phyloP scores from a whole-genome alignment of 2,888 invertebrate genomes.

The Empis livida region DNA sequence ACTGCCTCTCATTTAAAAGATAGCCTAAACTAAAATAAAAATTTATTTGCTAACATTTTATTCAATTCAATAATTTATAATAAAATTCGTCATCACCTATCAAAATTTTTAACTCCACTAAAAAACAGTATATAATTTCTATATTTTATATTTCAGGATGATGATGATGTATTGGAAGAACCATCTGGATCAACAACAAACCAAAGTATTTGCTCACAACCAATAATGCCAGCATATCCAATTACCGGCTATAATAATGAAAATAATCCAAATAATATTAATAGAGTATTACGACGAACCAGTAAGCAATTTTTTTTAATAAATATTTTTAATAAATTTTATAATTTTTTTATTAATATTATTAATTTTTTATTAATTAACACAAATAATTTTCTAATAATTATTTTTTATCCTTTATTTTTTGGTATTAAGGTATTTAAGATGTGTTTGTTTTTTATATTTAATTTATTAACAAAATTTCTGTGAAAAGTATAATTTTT shows the following conservation, averaged over 20 bases:
- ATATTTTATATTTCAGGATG: conserved; percentile 5
- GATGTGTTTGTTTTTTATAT: background rate
- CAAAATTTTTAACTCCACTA: too few species aligned
- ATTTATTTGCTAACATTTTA: too few species aligned
- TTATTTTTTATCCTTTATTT: background rate
- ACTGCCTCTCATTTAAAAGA: too few species aligned
- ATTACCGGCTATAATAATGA: conserved; percentile 26
- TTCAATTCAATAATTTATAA: too few species aligned
- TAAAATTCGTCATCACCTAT: too few species aligned
- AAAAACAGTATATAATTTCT: too few species aligned
- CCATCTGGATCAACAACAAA: conserved; percentile 16
- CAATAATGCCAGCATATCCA: conserved; percentile 34
- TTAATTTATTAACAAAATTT: too few species aligned
- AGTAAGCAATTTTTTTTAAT: conserved; percentile 31
- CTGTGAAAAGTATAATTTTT: too few species aligned
- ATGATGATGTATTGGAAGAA: conserved; percentile 25
- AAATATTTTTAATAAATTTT: conserved; percentile 1
- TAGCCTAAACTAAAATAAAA: too few species aligned
- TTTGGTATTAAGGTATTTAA: background rate
- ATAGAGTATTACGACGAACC: conserved; percentile 32
- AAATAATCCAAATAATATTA: conserved; percentile 17
- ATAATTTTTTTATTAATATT: background rate
- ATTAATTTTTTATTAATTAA: background rate
- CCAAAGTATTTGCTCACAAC: conserved; percentile 26
- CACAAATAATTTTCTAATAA: background rate